Conservation (phyloP, 2,888 invertebrate genomes). For the Rhynchonema sp. region DNA sequence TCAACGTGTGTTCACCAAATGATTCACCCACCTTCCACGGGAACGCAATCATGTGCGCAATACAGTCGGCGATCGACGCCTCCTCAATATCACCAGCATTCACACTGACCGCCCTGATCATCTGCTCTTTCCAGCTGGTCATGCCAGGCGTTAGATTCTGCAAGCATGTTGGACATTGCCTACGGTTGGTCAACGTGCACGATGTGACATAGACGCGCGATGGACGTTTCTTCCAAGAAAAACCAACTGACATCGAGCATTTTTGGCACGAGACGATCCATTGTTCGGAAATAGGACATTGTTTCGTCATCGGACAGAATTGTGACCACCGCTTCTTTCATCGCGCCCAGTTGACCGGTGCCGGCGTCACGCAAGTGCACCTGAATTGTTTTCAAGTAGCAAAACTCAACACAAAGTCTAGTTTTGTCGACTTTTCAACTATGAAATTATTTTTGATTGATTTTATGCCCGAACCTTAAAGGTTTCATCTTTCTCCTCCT, state of each 20-base stretch:
- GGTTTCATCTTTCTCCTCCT: slow-evolving; percentile 40
- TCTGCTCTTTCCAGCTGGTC: slow-evolving; percentile 15
- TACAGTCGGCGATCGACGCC: slow-evolving; percentile 36
- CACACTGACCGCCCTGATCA: slow-evolving; percentile 21
- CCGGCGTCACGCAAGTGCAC: background rate
- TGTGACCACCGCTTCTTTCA: slow-evolving; percentile 33
- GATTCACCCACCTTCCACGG: slow-evolving; percentile 34
- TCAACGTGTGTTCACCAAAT: background rate
- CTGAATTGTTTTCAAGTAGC: too few relatives aligned
- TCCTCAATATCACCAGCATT: slow-evolving; percentile 41
- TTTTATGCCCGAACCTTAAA: background rate
- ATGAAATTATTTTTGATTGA: background rate
- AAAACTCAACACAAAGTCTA: too few relatives aligned
- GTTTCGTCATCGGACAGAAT: slow-evolving; percentile 39
- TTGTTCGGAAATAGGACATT: slow-evolving; percentile 14
- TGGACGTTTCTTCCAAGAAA: slow-evolving; percentile 8
- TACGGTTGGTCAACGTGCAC: too few relatives aligned
- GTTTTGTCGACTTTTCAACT: too few relatives aligned
- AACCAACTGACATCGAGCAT: background rate
- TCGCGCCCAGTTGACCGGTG: slow-evolving; percentile 34
- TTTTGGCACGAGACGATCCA: slow-evolving; percentile 5
- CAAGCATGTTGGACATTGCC: slow-evolving; percentile 5
- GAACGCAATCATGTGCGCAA: slow-evolving; percentile 41
- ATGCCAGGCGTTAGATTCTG: slow-evolving; percentile 14
- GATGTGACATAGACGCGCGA: background rate